Evolutionary conservation across 2,888 invertebrate species (phyloP).

Genomic region (Torymus auratus): DNA sequence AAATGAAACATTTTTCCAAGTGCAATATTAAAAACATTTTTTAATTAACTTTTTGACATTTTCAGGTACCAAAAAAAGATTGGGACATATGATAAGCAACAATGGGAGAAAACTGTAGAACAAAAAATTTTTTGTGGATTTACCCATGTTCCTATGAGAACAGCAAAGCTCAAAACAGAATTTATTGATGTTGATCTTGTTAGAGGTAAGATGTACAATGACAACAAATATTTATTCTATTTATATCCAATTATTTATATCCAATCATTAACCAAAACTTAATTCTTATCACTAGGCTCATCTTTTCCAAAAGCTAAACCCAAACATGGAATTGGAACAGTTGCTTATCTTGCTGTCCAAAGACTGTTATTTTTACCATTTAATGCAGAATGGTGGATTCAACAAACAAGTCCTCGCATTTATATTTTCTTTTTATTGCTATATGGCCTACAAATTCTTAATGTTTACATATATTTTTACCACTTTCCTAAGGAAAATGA

Average conservation of each 20-base stretch:
- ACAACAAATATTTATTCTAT: too few relatives aligned
- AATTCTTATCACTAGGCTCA: constrained; percentile 82
- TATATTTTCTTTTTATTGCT: constrained; percentile 86
- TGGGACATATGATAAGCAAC: constrained; percentile 96
- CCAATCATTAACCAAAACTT: not conserved
- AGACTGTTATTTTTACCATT: constrained; percentile 90
- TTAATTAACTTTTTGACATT: constrained; percentile 32
- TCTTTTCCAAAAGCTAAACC: constrained; percentile 97
- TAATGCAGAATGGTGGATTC: constrained; percentile 92
- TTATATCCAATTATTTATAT: too few relatives aligned
- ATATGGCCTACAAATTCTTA: constrained; percentile 86
- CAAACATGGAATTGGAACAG: constrained; percentile 91
- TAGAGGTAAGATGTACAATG: constrained; percentile 82
- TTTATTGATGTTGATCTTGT: constrained; percentile 97
- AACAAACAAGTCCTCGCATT: constrained; percentile 89
- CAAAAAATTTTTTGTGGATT: constrained; percentile 92
- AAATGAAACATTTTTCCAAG: too few relatives aligned
- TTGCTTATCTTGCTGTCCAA: constrained; percentile 89
- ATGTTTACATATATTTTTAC: constrained; percentile 79
- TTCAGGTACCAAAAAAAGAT: constrained; percentile 96
- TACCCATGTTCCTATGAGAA: constrained; percentile 87
- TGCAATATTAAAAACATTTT: not conserved
- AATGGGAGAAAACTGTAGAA: constrained; percentile 98
- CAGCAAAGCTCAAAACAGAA: constrained; percentile 90
- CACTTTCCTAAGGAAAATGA: constrained; percentile 72